A percentile compares a stretch with the other conserved stretches of the same genome.
These are phyloP conservation scores for Poliocrania exsul DNA, from an alignment of 2,797 vertebrate genomes.

Conservation along the genomic window DNA sequence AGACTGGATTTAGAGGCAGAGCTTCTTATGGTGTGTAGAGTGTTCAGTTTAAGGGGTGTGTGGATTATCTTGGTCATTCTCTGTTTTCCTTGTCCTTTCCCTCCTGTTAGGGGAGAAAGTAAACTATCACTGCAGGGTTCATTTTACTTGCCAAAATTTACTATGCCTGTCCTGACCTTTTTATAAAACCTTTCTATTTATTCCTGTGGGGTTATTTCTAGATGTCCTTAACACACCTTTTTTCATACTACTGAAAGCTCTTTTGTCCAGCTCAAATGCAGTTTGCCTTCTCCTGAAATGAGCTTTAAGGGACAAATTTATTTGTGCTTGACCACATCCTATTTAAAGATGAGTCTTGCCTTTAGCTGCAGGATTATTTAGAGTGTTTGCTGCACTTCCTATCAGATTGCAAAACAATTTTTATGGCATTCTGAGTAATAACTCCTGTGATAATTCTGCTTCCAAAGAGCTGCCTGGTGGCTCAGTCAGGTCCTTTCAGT, in stretches of 20 bases:
- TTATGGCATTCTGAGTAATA: constrained; percentile 15
- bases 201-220: constrained; percentile 40
- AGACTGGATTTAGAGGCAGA: neutral
- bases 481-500: neutral
- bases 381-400: neutral
- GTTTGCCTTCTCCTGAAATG: neutral
- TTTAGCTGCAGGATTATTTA: neutral
- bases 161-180: neutral
- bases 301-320: constrained; percentile 8
- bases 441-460: constrained; percentile 28
- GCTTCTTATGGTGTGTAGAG: neutral
- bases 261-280: neutral
- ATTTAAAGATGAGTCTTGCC: neutral
- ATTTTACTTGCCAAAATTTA: neutral
- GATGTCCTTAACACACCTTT: neutral
- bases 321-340: neutral
- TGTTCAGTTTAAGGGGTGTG: neutral
- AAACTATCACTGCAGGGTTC: neutral
- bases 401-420: neutral
- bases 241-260: constrained; percentile 13
- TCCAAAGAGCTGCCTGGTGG: neutral
- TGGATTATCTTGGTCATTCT: neutral
- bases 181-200: constrained; percentile 25
- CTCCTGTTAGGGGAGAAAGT: neutral
- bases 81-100: neutral